Conservation (phyloP, 2,113 vertebrate genomes). For the mouse (Mus musculus) region GRCm39 chr5:46583501-46584000, state of each 20-base stretch:
- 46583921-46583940: background rate
- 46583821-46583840: background rate
- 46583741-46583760: background rate
- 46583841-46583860: background rate
- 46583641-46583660: background rate
- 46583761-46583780: background rate
- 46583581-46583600: background rate
- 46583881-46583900: background rate
- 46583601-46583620: background rate
- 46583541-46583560: background rate
- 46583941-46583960: background rate
- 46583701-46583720: background rate
- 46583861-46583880: background rate
- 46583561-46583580: background rate
- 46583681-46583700: background rate
- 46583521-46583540: background rate
- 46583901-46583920: background rate
- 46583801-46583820: background rate
- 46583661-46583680: too few species aligned
- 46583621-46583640: background rate
- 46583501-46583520: background rate
- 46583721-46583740: background rate
- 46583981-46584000: background rate
- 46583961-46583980: slow-evolving; percentile 29
- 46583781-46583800: background rate